phyloP scores from a whole-genome alignment of 2,113 vertebrate genomes.

The Australoheros scitulus region DNA sequence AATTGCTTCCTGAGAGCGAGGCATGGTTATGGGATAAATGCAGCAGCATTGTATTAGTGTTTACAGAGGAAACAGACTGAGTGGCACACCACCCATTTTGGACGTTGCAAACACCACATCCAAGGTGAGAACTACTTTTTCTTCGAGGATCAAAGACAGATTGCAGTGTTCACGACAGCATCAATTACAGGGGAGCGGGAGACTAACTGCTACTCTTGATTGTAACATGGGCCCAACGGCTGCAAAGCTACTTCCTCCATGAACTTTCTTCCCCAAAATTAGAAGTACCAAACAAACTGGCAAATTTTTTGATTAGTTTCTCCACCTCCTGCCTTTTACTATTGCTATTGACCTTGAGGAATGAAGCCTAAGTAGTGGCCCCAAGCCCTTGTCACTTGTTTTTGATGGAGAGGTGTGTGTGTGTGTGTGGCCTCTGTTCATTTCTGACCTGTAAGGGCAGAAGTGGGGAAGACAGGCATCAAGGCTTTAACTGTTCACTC shows the following conservation, averaged over 20 bases:
- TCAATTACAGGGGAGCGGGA: conserved; percentile 46
- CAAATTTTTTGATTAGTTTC: conserved; percentile 49
- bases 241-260: conserved; percentile 2
- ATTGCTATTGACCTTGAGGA: conserved; percentile 47
- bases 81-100: conserved; percentile 56
- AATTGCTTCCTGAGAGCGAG: conserved; percentile 57
- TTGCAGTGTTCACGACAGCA: conserved; percentile 5
- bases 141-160: conserved; percentile 42
- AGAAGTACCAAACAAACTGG: conserved; percentile 36
- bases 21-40: conserved; percentile 45
- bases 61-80: conserved; percentile 58
- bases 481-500: conserved; percentile 26
- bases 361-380: conserved; percentile 6
- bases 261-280: conserved; percentile 25
- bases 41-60: conserved; percentile 61
- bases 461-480: conserved; percentile 36
- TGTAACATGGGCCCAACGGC: conserved; percentile 1
- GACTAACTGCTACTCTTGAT: conserved; percentile 32
- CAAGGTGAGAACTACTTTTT: conserved; percentile 61
- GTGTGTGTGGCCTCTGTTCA: conserved; percentile 35
- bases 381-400: conserved; percentile 22
- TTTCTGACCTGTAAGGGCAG: conserved; percentile 18
- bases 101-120: conserved; percentile 39
- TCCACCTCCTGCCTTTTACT: conserved; percentile 22
- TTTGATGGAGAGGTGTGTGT: conserved; percentile 38